phyloP scores from a whole-genome alignment of 2,888 invertebrate species.

The Desoria tigrina region DNA sequence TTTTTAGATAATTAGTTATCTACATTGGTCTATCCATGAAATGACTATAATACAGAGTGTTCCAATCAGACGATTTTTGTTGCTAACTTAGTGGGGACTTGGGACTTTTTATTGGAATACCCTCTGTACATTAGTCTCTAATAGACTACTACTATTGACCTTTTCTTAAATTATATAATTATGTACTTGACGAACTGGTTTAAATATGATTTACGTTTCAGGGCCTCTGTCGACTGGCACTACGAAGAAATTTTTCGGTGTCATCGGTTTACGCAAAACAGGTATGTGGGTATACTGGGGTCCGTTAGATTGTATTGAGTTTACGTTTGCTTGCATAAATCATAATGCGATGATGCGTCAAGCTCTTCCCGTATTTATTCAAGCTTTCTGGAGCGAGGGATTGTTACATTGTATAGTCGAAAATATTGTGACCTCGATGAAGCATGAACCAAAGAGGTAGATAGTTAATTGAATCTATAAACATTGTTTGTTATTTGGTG shows the following conservation, averaged over 20 bases:
- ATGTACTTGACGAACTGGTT: not conserved
- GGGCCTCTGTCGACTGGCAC: constrained; percentile 48
- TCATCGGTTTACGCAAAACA: constrained; percentile 56
- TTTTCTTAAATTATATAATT: no score
- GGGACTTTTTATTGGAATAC: no score
- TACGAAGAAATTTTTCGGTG: constrained; percentile 62
- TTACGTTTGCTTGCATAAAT: no score
- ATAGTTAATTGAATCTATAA: not conserved
- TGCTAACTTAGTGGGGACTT: no score
- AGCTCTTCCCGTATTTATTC: not conserved
- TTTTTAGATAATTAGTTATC: no score
- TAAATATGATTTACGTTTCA: constrained; percentile 28
- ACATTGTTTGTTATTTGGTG: constrained; percentile 1
- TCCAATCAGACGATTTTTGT: no score
- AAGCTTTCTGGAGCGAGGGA: not conserved
- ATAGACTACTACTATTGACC: no score
- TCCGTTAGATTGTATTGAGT: no score
- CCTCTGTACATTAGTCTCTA: no score
- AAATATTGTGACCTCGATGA: constrained; percentile 1
- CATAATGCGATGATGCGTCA: not conserved
- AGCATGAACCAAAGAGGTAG: not conserved
- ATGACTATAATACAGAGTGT: no score
- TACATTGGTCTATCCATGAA: no score
- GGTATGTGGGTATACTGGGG: constrained; percentile 35
- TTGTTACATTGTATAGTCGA: constrained; percentile 9